Evolutionary conservation across 1,140 invertebrate species (phyloP).

Genomic region (Ylistrum balloti): DNA sequence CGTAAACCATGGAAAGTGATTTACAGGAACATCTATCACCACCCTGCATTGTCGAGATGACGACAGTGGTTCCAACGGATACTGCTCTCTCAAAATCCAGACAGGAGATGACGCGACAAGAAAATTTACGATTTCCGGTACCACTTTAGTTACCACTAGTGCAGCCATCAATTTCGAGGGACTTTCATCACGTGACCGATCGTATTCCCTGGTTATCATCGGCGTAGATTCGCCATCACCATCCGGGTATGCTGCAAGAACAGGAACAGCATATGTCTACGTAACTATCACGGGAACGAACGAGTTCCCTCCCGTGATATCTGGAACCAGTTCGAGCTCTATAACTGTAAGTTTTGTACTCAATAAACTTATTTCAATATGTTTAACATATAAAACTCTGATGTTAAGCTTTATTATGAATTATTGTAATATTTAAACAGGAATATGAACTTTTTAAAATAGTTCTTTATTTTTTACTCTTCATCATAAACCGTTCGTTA

Average conservation of each 20-base stretch:
- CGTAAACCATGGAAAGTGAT: no score
- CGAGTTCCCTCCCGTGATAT: neutral
- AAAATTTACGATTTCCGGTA: neutral
- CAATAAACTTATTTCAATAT: neutral
- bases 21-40: neutral
- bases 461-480: no score
- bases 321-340: neutral
- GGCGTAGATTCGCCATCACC: constrained; percentile 6
- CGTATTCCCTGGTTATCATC: neutral
- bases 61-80: neutral
- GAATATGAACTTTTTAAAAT: no score
- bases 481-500: no score
- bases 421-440: no score
- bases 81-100: neutral
- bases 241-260: neutral
- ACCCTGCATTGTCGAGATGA: neutral
- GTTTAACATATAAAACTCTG: no score
- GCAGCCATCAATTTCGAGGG: neutral
- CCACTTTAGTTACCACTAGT: neutral
- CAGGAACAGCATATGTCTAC: neutral
- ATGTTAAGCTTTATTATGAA: no score
- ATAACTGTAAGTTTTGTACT: neutral
- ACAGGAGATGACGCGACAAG: neutral
- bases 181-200: neutral
- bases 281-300: neutral